Conservation (phyloP, 1,140 invertebrate species). For the Bilobella aurantiaca region DNA sequence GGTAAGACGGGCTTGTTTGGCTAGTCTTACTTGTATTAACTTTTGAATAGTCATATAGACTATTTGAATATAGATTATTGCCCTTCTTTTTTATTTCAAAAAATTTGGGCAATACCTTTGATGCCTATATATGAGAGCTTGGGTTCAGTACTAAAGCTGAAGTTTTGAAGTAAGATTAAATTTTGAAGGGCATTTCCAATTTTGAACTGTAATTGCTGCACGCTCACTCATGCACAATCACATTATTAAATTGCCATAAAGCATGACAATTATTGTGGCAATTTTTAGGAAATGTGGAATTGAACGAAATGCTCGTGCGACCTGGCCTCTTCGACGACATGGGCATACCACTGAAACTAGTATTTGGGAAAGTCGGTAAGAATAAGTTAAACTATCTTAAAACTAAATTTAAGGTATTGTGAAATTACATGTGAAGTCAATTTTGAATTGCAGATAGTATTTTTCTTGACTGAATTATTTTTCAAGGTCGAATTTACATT, state of each 20-base stretch:
- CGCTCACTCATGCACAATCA: no score
- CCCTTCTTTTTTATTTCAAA: no score
- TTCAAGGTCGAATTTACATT: background rate
- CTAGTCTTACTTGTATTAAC: no score
- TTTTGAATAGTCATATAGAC: no score
- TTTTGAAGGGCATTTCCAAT: background rate
- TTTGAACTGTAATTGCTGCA: background rate
- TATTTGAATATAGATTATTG: no score
- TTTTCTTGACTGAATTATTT: background rate
- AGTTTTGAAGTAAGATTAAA: background rate
- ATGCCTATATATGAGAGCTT: no score
- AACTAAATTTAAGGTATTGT: background rate
- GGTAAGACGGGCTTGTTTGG: no score
- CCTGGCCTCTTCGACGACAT: background rate
- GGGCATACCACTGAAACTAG: background rate
- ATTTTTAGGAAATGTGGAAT: background rate
- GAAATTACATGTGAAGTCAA: background rate
- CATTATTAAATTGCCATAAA: no score
- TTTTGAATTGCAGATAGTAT: background rate
- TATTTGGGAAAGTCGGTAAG: conserved; percentile 4
- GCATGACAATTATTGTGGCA: no score
- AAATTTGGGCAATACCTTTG: no score
- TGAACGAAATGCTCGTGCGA: background rate
- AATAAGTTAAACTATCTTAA: background rate
- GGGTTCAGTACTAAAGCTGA: no score